Conservation (phyloP, 1,140 invertebrate genomes). For the Drosophila teissieri region DNA sequence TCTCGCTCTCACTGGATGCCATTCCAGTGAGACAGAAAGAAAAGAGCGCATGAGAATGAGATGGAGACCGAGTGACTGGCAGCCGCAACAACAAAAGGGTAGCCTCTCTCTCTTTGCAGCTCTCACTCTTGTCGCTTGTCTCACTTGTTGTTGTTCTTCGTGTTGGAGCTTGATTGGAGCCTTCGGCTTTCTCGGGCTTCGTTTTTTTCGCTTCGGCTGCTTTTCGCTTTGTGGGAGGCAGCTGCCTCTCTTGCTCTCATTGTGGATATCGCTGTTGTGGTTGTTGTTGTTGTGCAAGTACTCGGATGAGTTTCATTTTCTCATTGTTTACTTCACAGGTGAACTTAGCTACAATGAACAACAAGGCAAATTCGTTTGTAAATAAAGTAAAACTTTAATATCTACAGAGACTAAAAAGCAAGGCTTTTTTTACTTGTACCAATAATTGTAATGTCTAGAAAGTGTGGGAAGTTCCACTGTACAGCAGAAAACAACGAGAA, state of each 20-base stretch:
- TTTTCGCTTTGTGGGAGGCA: slow-evolving; percentile 17
- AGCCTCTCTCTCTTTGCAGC: slow-evolving; percentile 34
- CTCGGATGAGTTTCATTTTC: slow-evolving; percentile 79
- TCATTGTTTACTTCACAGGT: slow-evolving; percentile 61
- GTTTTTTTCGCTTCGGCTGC: slow-evolving; percentile 12
- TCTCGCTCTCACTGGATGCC: slow-evolving; percentile 43
- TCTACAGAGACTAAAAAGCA: neutral
- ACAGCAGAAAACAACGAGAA: slow-evolving; percentile 15
- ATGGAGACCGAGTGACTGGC: slow-evolving; percentile 53
- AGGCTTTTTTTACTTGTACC: neutral
- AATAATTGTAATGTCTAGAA: neutral
- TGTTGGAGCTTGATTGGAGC: slow-evolving; percentile 32
- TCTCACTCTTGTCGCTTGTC: slow-evolving; percentile 7
- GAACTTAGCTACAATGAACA: neutral
- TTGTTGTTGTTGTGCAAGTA: slow-evolving; percentile 50
- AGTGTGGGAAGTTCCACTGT: slow-evolving; percentile 30
- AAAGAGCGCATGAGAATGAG: slow-evolving; percentile 9
- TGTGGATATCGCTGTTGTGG: slow-evolving; percentile 9
- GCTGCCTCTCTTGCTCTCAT: slow-evolving; percentile 23
- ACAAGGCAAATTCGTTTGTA: neutral
- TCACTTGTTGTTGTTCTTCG: neutral
- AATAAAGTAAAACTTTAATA: neutral
- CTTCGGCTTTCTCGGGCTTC: slow-evolving; percentile 29
- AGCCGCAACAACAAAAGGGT: slow-evolving; percentile 19
- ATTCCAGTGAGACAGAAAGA: slow-evolving; percentile 25